Percentiles rank a stretch among this genome's conserved stretches.
Conservation (phyloP, 2,113 vertebrate genomes). For the Hippocampus guttulatus region DNA sequence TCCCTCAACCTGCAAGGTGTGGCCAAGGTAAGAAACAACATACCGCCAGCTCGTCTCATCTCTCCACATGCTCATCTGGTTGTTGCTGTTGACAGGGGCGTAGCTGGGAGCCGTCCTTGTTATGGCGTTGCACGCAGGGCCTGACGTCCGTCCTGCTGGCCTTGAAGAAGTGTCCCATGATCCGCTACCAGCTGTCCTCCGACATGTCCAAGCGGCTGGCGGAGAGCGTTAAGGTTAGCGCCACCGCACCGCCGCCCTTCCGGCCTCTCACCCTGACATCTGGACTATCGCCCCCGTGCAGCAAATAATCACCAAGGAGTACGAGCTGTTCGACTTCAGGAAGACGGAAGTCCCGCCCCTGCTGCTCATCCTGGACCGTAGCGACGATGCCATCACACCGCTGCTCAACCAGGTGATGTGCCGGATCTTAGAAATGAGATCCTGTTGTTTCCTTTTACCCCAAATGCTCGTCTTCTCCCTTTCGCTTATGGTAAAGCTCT, state of each 20-base stretch:
- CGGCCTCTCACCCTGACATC: not conserved
- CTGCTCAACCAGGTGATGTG: constrained; percentile 72
- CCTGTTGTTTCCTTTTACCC: too few relatives aligned
- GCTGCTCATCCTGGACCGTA: constrained; percentile 88
- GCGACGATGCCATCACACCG: constrained; percentile 90
- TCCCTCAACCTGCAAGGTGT: constrained; percentile 91
- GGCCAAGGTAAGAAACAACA: constrained; percentile 75
- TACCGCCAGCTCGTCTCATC: not conserved
- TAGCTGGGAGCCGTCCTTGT: constrained; percentile 81
- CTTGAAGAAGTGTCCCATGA: constrained; percentile 97
- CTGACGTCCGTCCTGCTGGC: constrained; percentile 90
- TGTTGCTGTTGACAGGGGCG: constrained; percentile 63
- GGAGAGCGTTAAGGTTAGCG: constrained; percentile 85
- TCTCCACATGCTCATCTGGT: not conserved
- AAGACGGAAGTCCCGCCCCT: constrained; percentile 92
- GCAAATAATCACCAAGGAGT: constrained; percentile 98
- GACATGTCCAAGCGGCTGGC: constrained; percentile 87
- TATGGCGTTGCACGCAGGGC: constrained; percentile 86
- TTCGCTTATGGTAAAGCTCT: too few relatives aligned
- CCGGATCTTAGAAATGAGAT: too few relatives aligned
- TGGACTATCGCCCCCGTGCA: constrained; percentile 44
- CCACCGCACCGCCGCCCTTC: not conserved
- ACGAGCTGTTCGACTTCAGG: constrained; percentile 94
- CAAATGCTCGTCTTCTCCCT: too few relatives aligned
- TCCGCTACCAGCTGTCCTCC: constrained; percentile 92